These are phyloP conservation scores for Chelmon rostratus DNA, from an alignment of 2,797 vertebrate species.

Conservation along the genomic window DNA sequence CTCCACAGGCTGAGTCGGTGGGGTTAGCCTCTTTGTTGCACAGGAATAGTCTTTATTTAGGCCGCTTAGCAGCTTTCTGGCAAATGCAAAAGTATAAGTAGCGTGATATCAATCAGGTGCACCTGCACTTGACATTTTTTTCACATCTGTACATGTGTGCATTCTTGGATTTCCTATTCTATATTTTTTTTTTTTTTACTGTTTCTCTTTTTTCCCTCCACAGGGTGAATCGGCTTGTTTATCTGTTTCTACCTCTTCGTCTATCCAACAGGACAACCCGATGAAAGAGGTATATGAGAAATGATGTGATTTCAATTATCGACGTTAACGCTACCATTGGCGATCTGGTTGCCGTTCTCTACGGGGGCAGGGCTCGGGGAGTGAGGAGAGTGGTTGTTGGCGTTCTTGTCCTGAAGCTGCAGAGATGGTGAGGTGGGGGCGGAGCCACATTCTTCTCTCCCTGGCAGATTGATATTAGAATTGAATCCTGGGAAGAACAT, in stretches of 20 bases:
- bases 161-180: neutral
- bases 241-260: neutral
- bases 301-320: slow-evolving; percentile 2
- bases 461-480: slow-evolving; percentile 93
- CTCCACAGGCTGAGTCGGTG: neutral
- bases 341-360: slow-evolving; percentile 95
- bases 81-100: neutral
- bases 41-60: neutral
- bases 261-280: neutral
- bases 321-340: slow-evolving; percentile 88
- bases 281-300: neutral
- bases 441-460: slow-evolving; percentile 88
- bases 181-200: neutral
- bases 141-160: neutral
- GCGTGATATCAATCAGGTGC: neutral
- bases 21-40: neutral
- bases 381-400: slow-evolving; percentile 91
- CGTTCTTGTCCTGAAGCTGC: slow-evolving; percentile 94
- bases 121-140: neutral
- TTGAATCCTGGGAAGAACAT: slow-evolving; percentile 87
- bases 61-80: neutral
- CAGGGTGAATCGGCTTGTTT: neutral
- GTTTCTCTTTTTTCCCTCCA: neutral
- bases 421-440: slow-evolving; percentile 84
- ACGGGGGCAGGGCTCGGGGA: slow-evolving; percentile 82